Conservation (phyloP, 2,797 vertebrate genomes). For the Crotalus adamanteus region DNA sequence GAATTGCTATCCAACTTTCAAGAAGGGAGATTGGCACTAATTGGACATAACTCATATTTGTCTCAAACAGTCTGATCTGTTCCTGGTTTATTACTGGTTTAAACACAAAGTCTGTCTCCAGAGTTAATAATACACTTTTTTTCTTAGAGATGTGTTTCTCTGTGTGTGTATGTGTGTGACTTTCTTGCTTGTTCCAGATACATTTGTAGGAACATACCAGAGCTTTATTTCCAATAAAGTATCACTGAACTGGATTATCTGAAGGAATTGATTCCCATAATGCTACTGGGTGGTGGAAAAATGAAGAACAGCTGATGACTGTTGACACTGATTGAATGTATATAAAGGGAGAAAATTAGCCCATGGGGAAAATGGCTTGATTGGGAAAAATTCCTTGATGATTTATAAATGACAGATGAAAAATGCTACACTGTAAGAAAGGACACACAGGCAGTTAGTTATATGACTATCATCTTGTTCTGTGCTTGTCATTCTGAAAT, state of each 20-base stretch:
- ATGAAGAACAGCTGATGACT: slow-evolving; percentile 1
- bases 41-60: neutral
- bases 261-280: neutral
- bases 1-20: neutral
- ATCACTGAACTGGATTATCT: neutral
- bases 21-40: neutral
- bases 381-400: slow-evolving; percentile 18
- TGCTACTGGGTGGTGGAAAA: slow-evolving; percentile 1
- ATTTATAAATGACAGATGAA: slow-evolving; percentile 50
- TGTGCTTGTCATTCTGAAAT: slow-evolving; percentile 48
- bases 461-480: slow-evolving; percentile 58
- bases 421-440: slow-evolving; percentile 28
- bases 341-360: slow-evolving; percentile 16
- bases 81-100: neutral
- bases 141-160: neutral
- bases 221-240: neutral
- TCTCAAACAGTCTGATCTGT: neutral
- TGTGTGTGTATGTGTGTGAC: neutral
- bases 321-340: neutral
- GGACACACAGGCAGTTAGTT: slow-evolving; percentile 47
- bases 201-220: neutral
- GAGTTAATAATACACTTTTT: neutral
- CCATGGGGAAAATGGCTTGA: slow-evolving; percentile 30
- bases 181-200: neutral
- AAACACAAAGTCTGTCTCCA: neutral